A percentile compares a stretch with the other conserved stretches of the same genome.
Evolutionary conservation across 92 coral and sea anemone genomes (phyloP).

Genomic region (Actinernus sp.): DNA sequence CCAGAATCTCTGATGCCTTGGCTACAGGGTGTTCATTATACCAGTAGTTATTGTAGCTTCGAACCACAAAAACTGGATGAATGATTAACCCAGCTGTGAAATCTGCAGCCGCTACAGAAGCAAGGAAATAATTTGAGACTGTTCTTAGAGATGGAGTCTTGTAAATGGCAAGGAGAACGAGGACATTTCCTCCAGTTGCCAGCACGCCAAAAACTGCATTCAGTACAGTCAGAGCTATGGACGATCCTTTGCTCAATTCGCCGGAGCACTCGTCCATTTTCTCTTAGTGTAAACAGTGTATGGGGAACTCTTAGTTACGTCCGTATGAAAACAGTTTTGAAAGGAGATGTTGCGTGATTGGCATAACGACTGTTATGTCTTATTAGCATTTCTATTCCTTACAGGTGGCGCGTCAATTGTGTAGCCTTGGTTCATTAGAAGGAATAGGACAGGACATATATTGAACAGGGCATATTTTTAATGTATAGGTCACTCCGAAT

Average conservation of each 20-base stretch:
- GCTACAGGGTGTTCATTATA: conserved; percentile 19
- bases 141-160: conserved; percentile 48
- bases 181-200: conserved; percentile 40
- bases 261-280: conserved; percentile 24
- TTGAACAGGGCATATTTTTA: too few relatives aligned
- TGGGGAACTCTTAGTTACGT: too few relatives aligned
- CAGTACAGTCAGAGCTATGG: too few relatives aligned
- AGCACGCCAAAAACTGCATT: conserved; percentile 21
- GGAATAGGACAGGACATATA: too few relatives aligned
- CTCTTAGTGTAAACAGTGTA: too few relatives aligned
- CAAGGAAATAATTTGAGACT: conserved; percentile 54
- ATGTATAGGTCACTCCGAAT: too few relatives aligned
- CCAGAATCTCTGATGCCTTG: conserved; percentile 28
- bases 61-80: conserved; percentile 22
- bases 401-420: too few relatives aligned
- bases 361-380: too few relatives aligned
- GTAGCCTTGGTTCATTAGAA: too few relatives aligned
- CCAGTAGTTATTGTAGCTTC: conserved; percentile 37
- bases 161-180: conserved; percentile 36
- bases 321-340: too few relatives aligned
- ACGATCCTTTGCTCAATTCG: background rate
- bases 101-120: conserved; percentile 37
- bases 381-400: too few relatives aligned
- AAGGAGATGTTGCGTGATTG: too few relatives aligned
- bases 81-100: conserved; percentile 11